Conservation (phyloP, 2,113 vertebrate species). For the Malurus alboscapulatus region DNA sequence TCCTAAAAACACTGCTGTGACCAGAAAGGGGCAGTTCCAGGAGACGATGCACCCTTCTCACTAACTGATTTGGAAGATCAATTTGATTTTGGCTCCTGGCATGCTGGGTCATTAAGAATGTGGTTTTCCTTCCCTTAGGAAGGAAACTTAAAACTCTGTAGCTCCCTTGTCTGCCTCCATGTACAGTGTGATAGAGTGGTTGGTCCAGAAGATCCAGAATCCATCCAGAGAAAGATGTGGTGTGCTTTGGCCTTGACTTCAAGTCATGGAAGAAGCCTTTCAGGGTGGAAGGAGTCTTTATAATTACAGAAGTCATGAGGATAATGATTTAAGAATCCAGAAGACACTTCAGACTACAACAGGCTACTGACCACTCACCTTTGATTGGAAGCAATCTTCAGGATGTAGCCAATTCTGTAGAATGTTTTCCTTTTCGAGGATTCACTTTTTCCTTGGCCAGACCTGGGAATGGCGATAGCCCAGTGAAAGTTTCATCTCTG, state of each 20-base stretch:
- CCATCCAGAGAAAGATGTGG: background rate
- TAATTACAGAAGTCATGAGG: background rate
- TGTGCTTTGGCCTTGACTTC: background rate
- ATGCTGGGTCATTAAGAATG: background rate
- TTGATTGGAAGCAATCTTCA: background rate
- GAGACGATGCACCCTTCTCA: background rate
- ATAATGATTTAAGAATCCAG: background rate
- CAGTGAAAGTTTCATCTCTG: background rate
- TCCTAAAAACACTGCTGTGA: background rate
- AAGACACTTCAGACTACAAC: background rate
- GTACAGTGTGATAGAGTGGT: background rate
- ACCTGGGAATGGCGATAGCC: background rate
- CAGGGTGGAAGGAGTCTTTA: background rate
- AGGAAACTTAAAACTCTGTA: background rate
- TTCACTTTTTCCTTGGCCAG: background rate
- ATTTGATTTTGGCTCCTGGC: background rate
- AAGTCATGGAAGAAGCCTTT: background rate
- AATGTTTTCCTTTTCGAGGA: background rate
- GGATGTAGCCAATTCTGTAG: background rate
- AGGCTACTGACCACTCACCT: background rate
- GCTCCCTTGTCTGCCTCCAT: background rate
- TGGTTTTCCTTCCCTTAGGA: background rate
- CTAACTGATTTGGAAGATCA: background rate
- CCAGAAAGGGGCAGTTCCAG: background rate
- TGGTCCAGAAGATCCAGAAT: background rate